A percentile compares a stretch with the other conserved stretches of the same genome.
phyloP scores from a whole-genome alignment of 1,140 invertebrate genomes.

The Heliconius hermathena region DNA sequence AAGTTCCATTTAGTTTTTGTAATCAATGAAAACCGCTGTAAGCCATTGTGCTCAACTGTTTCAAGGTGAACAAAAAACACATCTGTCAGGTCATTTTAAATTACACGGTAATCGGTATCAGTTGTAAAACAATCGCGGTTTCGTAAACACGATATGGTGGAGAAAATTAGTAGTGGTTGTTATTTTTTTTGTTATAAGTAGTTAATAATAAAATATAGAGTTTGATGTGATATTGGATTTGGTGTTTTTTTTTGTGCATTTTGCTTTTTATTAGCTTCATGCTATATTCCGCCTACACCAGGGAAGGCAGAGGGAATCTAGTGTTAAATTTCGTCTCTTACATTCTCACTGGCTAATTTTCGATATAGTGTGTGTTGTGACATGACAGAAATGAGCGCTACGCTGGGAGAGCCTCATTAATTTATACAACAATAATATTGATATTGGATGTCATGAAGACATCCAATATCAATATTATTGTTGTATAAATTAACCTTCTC shows the following conservation, averaged over 20 bases:
- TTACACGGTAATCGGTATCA: conserved; percentile 39
- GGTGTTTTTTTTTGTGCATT: not conserved
- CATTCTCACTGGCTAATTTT: too few relatives aligned
- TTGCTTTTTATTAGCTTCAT: too few relatives aligned
- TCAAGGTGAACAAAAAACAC: conserved; percentile 43
- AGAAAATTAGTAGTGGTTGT: conserved; percentile 39
- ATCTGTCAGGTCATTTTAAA: conserved; percentile 33
- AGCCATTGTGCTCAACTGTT: conserved; percentile 25
- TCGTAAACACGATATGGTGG: conserved; percentile 41
- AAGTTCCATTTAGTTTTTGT: conserved; percentile 17
- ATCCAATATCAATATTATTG: too few relatives aligned
- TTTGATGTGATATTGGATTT: not conserved
- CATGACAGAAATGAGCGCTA: too few relatives aligned
- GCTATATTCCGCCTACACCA: too few relatives aligned
- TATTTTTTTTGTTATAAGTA: not conserved
- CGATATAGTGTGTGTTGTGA: too few relatives aligned
- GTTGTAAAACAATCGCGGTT: conserved; percentile 29
- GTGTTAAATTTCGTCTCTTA: too few relatives aligned
- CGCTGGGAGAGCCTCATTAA: too few relatives aligned
- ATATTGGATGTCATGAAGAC: too few relatives aligned
- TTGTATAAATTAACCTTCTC: too few relatives aligned
- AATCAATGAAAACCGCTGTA: conserved; percentile 21
- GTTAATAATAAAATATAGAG: not conserved
- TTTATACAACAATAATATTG: too few relatives aligned
- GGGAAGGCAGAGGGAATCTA: too few relatives aligned